Evolutionary conservation across 2,888 invertebrate species (phyloP), one percentile per base, ranked within the genome.

Genomic region (Altica lythri): DNA sequence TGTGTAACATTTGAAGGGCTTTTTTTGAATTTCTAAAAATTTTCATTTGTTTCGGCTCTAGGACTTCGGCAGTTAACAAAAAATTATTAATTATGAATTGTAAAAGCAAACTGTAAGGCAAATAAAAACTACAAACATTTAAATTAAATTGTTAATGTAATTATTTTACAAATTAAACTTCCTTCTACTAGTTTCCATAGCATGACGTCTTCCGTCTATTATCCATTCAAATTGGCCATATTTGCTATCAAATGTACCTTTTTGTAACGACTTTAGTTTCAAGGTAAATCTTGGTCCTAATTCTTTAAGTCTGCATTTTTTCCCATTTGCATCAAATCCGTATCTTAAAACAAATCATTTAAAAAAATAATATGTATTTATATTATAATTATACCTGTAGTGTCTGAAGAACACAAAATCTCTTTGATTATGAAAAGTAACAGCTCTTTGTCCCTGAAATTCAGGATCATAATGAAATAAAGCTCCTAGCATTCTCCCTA

Each of bases 331-430:
- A 61, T 92, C 88, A 76, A 96, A 95, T 70, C 93, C 91, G 75
- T 96, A 95, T 62, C 91, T 91, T 64, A 60, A 69, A 67, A 60
- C 61, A 30, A 14, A 22, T 18, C n/a, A n/a, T n/a, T n/a, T n/a
- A n/a, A 35, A 14, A 17, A 35, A 35, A 13, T 35, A 35, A 17
- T 8, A 35, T 35, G 13, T 6, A 9, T 8, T 1, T 5, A 2
- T 37, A 22, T 48, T 30, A 18, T 16, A 22, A 25, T 12, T 47
- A 43, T 64, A 76, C 86, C 95, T 86, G 77, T 99, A 97, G 77
- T 99, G 97, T 52, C 99, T 85, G 75, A 99, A 97, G 79, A 99
- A 99, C 67, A 99, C 93, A 74, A 92, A 99, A 79, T 99, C 99
- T 55, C 99, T 82, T 76, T 99, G 99, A 79, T 99, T 99, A 77